Evolutionary conservation across 1,140 invertebrate genomes (phyloP).

Genomic region (Drosophila kohkoa): DNA sequence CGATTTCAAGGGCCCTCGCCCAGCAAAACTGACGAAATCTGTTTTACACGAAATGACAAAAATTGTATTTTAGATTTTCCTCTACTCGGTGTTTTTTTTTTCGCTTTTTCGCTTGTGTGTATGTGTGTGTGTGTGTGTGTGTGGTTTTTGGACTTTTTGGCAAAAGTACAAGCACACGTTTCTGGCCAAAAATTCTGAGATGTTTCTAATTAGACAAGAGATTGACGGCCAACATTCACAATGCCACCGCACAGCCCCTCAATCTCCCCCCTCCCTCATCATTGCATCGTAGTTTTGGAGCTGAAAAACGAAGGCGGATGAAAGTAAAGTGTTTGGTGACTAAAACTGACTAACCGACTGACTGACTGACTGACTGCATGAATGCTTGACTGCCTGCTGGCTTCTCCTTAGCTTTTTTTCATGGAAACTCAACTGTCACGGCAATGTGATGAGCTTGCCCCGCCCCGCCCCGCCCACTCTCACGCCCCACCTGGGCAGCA

Average conservation of each 20-base stretch:
- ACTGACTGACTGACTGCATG: conserved; percentile 7
- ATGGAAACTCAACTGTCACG: conserved; percentile 32
- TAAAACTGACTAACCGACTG: conserved; percentile 2
- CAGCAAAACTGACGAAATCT: conserved; percentile 16
- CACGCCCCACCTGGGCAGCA: not conserved
- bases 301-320: not conserved
- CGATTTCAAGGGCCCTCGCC: conserved; percentile 28
- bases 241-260: not conserved
- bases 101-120: not conserved
- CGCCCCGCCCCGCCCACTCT: not conserved
- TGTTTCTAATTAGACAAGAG: conserved; percentile 71
- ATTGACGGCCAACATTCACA: conserved; percentile 63
- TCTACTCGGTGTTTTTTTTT: not conserved
- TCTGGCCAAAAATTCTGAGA: conserved; percentile 39
- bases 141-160: conserved; percentile 40
- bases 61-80: conserved; percentile 26
- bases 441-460: conserved; percentile 9
- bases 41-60: conserved; percentile 36
- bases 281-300: conserved; percentile 2
- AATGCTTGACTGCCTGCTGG: not conserved
- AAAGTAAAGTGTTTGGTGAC: conserved; percentile 19
- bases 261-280: not conserved
- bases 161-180: conserved; percentile 40
- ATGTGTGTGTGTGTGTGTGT: not conserved
- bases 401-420: not conserved